Evolutionary conservation across 2,113 vertebrate species (phyloP), one percentile per base, ranked within the genome.

Genomic region (Caloenas nicobarica): DNA sequence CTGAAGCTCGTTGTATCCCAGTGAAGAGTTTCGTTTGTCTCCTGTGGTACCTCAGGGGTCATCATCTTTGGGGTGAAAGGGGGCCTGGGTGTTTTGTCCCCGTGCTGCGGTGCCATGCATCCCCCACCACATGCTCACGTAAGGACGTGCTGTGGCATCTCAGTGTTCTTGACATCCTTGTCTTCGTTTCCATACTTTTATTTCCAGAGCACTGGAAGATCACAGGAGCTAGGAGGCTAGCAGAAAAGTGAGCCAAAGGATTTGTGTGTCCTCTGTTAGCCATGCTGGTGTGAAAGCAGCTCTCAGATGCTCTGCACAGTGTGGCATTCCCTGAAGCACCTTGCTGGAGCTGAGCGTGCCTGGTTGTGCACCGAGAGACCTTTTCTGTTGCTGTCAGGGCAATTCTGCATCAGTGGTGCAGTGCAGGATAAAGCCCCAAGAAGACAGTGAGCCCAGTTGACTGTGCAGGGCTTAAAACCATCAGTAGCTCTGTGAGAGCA

Each of bases 41-140:
- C 26, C 14, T 0, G 0, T 46, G 44, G 56, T 53, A 36, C 42
- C 50, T 81, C 1, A 2, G 17, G 26, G 21, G 5, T 57, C 28
- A 12, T 69, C 8, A 11, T 36, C 46, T 33, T 42, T 31, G 31
- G 34, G 31, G 23, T 60, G 77, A 38, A 31, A 69, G 84, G 68
- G 57, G 60, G 36, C 33, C 26, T 4, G 28, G 4, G 10, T 68
- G 44, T 72, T 77, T 25, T 44, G 64, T 78, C 64, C 69, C 2
- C 2, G 2, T 73, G 72, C 53, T 80, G 54, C 50, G 70, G 31
- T 73, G 65, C 73, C 25, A 1, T 9, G 46, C 36, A 51, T 25
- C 24, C 26, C 14, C 58, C 1, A 6, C 74, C 71, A 54, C 70
- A 2, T 21, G 5, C 51, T 88, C 13, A 5, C 28, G 56, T 74